A percentile compares a stretch with the other conserved stretches of the same genome.
These are phyloP conservation scores for Coracias cyanogaster DNA, from an alignment of 2,797 vertebrate species.

Conservation along the genomic window DNA sequence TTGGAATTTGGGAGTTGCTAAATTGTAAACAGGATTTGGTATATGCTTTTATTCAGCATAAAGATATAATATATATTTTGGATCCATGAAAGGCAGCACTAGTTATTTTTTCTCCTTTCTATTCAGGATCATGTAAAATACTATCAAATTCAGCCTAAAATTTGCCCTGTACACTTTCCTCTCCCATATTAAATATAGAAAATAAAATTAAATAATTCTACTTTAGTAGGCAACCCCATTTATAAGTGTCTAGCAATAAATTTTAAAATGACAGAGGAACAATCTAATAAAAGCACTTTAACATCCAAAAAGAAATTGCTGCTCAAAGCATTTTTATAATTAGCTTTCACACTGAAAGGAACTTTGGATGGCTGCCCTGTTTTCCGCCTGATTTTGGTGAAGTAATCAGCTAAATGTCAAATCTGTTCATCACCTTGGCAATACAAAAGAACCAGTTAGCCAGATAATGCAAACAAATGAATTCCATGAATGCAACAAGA, in stretches of 20 bases:
- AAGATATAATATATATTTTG: not conserved
- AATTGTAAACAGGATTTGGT: not conserved
- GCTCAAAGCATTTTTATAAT: slow-evolving; percentile 82
- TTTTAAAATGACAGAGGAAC: slow-evolving; percentile 78
- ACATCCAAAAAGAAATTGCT: slow-evolving; percentile 80
- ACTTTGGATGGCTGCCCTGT: slow-evolving; percentile 74
- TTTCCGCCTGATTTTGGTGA: slow-evolving; percentile 74
- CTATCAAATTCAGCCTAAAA: not conserved
- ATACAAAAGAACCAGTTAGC: slow-evolving; percentile 48
- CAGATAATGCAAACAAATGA: slow-evolving; percentile 48
- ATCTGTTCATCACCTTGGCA: slow-evolving; percentile 61
- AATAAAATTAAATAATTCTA: slow-evolving; percentile 26
- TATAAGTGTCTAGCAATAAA: slow-evolving; percentile 73
- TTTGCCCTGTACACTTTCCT: not conserved
- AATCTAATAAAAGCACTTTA: slow-evolving; percentile 83
- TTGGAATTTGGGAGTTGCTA: not conserved
- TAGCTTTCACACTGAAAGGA: slow-evolving; percentile 77
- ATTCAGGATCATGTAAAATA: not conserved
- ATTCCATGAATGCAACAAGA: slow-evolving; percentile 53
- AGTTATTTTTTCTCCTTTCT: not conserved
- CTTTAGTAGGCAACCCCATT: slow-evolving; percentile 35
- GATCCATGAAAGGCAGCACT: not conserved
- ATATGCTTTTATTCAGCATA: not conserved
- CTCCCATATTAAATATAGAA: not conserved
- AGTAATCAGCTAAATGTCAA: slow-evolving; percentile 66